A percentile compares a stretch with the other conserved stretches of the same genome.
phyloP scores from a whole-genome alignment of 2,888 invertebrate genomes.

The Drosophila putrida region DNA sequence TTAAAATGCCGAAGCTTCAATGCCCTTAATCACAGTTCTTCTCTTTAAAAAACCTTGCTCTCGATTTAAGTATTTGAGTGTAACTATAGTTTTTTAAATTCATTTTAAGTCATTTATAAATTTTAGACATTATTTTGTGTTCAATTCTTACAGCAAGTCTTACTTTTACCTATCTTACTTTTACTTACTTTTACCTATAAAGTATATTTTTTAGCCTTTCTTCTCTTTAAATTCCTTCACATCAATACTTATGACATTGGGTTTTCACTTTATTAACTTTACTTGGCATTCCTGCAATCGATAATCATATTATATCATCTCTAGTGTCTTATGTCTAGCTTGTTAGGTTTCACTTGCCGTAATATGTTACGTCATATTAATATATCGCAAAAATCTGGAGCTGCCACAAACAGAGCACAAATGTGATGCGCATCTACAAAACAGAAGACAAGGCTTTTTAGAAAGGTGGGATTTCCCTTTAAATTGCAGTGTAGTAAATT shows the following conservation, averaged over 20 bases:
- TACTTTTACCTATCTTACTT: too few relatives aligned
- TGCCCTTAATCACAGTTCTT: neutral
- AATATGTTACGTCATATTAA: slow-evolving; percentile 29
- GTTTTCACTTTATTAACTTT: neutral
- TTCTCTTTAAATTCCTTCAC: neutral
- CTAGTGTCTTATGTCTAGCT: neutral
- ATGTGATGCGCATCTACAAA: slow-evolving; percentile 9
- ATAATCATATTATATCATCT: slow-evolving; percentile 1
- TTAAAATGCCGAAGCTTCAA: neutral
- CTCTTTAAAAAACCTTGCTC: neutral
- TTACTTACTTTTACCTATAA: too few relatives aligned
- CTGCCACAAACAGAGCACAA: slow-evolving; percentile 18
- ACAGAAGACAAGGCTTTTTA: neutral
- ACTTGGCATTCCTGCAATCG: neutral
- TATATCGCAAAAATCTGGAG: slow-evolving; percentile 6
- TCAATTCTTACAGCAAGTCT: too few relatives aligned
- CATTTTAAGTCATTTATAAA: too few relatives aligned
- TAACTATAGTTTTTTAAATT: neutral
- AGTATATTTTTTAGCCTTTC: too few relatives aligned
- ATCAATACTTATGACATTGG: neutral
- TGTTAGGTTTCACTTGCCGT: neutral
- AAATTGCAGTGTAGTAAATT: too few relatives aligned
- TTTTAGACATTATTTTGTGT: too few relatives aligned
- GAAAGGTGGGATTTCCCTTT: too few relatives aligned
- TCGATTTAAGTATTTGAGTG: too few relatives aligned